These are phyloP conservation scores for Penaeus monodon DNA, from an alignment of 2,888 invertebrate genomes.

Conservation along the genomic window DNA sequence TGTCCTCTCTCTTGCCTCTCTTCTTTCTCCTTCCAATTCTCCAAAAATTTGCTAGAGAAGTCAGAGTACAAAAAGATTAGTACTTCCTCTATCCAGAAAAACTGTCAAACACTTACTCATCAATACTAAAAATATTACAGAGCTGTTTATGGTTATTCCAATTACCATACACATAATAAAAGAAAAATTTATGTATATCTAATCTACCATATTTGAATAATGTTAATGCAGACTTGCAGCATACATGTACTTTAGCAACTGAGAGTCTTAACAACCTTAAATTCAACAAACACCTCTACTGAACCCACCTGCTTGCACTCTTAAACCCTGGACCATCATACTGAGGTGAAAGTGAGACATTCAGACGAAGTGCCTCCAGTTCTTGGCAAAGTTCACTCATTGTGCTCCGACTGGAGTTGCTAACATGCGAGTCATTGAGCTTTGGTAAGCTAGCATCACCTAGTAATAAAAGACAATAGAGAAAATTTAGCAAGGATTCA, in stretches of 20 bases:
- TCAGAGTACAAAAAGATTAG: not conserved
- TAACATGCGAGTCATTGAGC: slow-evolving; percentile 22
- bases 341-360: slow-evolving; percentile 59
- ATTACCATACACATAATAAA: too few species aligned
- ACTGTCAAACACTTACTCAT: too few species aligned
- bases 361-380: slow-evolving; percentile 61
- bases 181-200: too few species aligned
- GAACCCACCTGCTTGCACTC: slow-evolving; percentile 46
- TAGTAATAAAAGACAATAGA: not conserved
- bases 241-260: too few species aligned
- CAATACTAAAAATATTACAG: too few species aligned
- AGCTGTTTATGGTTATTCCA: too few species aligned
- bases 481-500: too few species aligned
- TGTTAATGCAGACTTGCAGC: too few species aligned
- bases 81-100: not conserved
- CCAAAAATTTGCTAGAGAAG: slow-evolving; percentile 42
- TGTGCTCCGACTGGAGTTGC: slow-evolving; percentile 31
- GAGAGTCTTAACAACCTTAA: not conserved
- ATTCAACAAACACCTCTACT: not conserved
- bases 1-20: not conserved
- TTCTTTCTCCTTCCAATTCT: not conserved
- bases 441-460: not conserved
- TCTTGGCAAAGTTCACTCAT: slow-evolving; percentile 60
- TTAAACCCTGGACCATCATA: slow-evolving; percentile 6
- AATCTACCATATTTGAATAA: too few species aligned